These are phyloP conservation scores for Trissoscelio sp. DNA, from an alignment of 2,888 invertebrate genomes.

Conservation along the genomic window DNA sequence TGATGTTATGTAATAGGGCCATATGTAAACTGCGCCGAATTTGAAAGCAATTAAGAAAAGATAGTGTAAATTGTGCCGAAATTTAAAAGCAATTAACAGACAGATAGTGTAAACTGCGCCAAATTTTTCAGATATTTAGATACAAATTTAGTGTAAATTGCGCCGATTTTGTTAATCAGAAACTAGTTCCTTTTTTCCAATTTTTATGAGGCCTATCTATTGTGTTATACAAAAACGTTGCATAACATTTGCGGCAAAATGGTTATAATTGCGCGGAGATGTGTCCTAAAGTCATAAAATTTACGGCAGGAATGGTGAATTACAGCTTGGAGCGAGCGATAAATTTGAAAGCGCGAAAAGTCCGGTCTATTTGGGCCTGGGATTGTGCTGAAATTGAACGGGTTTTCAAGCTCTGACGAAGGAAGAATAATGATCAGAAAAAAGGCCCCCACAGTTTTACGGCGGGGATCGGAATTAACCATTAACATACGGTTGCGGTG, in stretches of 20 bases:
- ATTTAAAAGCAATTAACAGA: too few relatives aligned
- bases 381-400: constrained; percentile 13
- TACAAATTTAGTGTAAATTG: too few relatives aligned
- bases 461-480: constrained; percentile 75
- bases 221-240: not conserved
- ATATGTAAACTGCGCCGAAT: too few relatives aligned
- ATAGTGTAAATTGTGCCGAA: too few relatives aligned
- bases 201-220: too few relatives aligned
- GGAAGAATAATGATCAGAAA: constrained; percentile 46
- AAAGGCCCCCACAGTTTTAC: constrained; percentile 64
- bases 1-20: too few relatives aligned
- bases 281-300: constrained; percentile 9
- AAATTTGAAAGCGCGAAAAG: constrained; percentile 35
- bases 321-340: constrained; percentile 1
- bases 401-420: constrained; percentile 14
- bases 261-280: not conserved
- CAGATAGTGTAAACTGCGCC: too few relatives aligned
- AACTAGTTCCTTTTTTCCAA: too few relatives aligned
- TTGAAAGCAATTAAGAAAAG: too few relatives aligned
- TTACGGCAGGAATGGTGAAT: constrained; percentile 15
- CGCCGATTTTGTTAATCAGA: too few relatives aligned
- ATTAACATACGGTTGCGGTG: constrained; percentile 76
- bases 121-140: too few relatives aligned
- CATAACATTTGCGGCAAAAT: not conserved
- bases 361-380: constrained; percentile 10